Conservation (phyloP, 2,113 vertebrate genomes). For the Choloepus hoffmanni region DNA sequence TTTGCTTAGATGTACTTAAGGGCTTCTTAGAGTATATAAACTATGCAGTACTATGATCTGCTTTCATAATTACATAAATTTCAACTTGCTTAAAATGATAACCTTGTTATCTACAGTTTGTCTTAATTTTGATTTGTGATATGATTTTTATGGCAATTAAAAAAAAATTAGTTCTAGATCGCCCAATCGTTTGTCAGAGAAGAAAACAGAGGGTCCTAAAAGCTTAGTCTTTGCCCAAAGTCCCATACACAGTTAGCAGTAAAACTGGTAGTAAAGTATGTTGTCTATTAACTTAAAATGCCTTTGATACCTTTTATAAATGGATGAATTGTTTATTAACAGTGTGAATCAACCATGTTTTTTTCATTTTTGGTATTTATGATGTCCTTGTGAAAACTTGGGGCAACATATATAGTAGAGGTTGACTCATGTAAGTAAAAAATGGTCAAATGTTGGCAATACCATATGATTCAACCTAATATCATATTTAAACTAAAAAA, state of each 20-base stretch:
- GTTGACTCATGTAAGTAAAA: constrained; percentile 48
- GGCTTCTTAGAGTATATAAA: constrained; percentile 57
- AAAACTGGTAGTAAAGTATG: constrained; percentile 48
- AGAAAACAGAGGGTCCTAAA: constrained; percentile 30
- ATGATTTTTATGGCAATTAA: constrained; percentile 31
- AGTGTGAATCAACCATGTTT: background rate
- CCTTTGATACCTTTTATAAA: constrained; percentile 49
- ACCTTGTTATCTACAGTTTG: constrained; percentile 12
- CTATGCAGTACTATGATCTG: background rate
- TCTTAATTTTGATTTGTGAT: constrained; percentile 52
- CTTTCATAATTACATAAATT: constrained; percentile 47
- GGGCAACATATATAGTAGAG: constrained; percentile 13
- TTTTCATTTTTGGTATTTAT: constrained; percentile 55
- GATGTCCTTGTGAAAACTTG: constrained; percentile 23
- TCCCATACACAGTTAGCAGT: background rate
- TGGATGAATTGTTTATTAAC: constrained; percentile 27
- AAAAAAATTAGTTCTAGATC: constrained; percentile 26
- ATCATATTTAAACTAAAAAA: constrained; percentile 38
- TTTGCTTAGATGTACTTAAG: constrained; percentile 21
- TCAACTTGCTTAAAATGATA: constrained; percentile 51
- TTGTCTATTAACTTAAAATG: constrained; percentile 27
- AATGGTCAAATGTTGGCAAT: constrained; percentile 34
- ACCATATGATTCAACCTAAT: constrained; percentile 27
- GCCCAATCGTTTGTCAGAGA: constrained; percentile 46
- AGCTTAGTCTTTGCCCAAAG: background rate